Evolutionary conservation across 2,888 invertebrate genomes (phyloP).

Genomic region (Nomada ruficornis): DNA sequence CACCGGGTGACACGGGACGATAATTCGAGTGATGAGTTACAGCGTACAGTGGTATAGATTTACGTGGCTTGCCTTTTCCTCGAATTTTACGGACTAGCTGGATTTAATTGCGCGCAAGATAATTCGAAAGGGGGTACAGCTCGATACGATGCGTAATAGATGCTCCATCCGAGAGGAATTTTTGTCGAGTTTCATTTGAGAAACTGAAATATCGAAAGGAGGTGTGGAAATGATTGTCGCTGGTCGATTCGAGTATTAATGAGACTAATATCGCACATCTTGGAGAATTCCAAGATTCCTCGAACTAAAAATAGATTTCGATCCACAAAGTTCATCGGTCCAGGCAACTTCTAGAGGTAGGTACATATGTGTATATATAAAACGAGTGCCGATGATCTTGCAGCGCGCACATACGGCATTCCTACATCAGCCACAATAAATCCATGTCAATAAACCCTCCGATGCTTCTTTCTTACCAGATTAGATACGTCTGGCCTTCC

Average conservation of each 20-base stretch:
- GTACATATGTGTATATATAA: too few species aligned
- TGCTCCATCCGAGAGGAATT: too few species aligned
- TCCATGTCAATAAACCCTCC: conserved; percentile 24
- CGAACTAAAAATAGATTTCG: conserved; percentile 8
- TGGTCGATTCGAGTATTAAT: neutral
- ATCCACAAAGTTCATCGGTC: conserved; percentile 23
- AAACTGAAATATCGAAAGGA: too few species aligned
- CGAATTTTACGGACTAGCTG: neutral
- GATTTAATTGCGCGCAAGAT: neutral
- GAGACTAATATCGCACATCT: neutral
- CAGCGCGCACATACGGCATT: neutral
- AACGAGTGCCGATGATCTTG: conserved; percentile 8
- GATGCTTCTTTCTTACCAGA: neutral
- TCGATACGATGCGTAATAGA: neutral
- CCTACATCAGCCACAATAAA: conserved; percentile 14
- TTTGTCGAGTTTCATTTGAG: too few species aligned
- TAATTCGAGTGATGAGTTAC: neutral
- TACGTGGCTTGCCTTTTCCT: neutral
- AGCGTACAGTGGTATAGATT: too few species aligned
- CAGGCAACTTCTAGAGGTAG: neutral
- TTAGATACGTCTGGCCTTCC: neutral
- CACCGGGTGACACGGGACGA: neutral
- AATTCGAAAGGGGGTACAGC: neutral
- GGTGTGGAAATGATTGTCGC: too few species aligned
- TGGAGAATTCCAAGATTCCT: conserved; percentile 3